Percentiles rank a stretch among this genome's conserved stretches.
phyloP scores from a whole-genome alignment of 2,113 vertebrate species.

The Alectura lathami region DNA sequence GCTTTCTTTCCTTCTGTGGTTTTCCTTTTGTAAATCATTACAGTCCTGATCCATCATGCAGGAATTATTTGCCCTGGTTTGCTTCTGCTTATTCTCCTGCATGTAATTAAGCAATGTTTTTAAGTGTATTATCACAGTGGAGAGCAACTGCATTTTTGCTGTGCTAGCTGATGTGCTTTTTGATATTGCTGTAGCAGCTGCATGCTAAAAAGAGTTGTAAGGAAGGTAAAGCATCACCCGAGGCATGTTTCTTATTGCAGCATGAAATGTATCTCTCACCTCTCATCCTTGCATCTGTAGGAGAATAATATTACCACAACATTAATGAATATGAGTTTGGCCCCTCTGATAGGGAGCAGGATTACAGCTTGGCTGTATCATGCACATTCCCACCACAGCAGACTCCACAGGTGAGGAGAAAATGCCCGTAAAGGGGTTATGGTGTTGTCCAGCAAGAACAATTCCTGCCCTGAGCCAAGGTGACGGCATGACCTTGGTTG shows the following conservation, averaged over 20 bases:
- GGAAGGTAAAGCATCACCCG: conserved; percentile 21
- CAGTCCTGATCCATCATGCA: neutral
- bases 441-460: neutral
- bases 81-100: conserved; percentile 6
- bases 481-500: neutral
- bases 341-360: neutral
- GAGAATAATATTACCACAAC: neutral
- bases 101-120: conserved; percentile 41
- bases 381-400: neutral
- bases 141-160: conserved; percentile 43
- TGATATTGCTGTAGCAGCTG: conserved; percentile 48
- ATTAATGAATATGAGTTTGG: neutral
- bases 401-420: accelerated
- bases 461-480: neutral
- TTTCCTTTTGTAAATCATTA: neutral
- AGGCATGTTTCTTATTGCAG: neutral
- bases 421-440: neutral
- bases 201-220: conserved; percentile 46
- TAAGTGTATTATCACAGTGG: conserved; percentile 25
- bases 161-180: conserved; percentile 46
- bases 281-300: neutral
- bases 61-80: conserved; percentile 44
- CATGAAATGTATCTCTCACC: neutral
- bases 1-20: neutral
- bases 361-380: neutral